Evolutionary conservation across 1,140 invertebrate genomes (phyloP), one percentile per base, ranked within the genome.

Genomic region (Papilio glaucus): DNA sequence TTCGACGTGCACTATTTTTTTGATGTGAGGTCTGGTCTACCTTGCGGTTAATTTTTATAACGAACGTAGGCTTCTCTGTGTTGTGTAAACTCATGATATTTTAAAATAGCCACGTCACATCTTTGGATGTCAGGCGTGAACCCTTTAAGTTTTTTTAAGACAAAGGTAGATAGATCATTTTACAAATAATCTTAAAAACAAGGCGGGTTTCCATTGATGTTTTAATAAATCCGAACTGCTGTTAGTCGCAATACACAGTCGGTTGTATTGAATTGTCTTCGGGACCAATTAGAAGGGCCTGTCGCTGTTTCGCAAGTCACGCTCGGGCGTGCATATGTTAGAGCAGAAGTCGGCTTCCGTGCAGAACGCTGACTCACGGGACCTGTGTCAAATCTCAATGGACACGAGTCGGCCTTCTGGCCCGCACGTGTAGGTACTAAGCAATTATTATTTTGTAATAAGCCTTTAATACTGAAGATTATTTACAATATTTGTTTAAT

Each of bases 331-430:
- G 81, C 87, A 89, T 90, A 81, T 90, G 86, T 84, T 82, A 80
- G 77, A 77, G 71, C 85, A 76, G 71, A 80, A 87, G 81, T 85
- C 82, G 80, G 61, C 69, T 70, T 67, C 76, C 72, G 67, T 29
- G 41, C 57, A 80, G 84, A 81, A 49, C 79, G 88, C 86, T 81
- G 84, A 86, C 39, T 91, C 89, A 91, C 73, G 39, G 72, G 84
- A 84, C 89, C 86, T 82, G 79, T 85, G 88, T 90, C 87, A 91
- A 91, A 91, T 91, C 88, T 89, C 86, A 82, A 91, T 88, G 85
- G 87, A 87, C 85, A 85, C 67, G 57, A 79, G 78, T 72, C 71
- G 73, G 74, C 75, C 82, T 83, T 76, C 74, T 88, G 86, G 83
- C 86, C 79, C 76, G 81, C 85, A 87, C 82, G 83, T 90, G 88